These are phyloP conservation scores for Cyprinodon brontotheroides DNA, from an alignment of 2,113 vertebrate genomes.

Conservation along the genomic window DNA sequence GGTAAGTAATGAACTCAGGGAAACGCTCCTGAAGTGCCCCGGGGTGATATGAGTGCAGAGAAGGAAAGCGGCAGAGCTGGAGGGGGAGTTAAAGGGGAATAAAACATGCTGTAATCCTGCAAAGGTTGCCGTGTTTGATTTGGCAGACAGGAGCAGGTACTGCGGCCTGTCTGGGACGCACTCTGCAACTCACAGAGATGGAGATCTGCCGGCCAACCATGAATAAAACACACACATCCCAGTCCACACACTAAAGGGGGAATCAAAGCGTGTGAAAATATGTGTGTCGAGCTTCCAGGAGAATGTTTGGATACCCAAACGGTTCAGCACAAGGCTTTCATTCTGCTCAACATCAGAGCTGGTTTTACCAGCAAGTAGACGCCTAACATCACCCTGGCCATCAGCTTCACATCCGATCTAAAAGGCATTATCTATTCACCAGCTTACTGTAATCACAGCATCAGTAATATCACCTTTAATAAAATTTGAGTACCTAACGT, in stretches of 20 bases:
- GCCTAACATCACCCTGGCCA: constrained; percentile 18
- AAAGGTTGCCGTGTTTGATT: constrained; percentile 63
- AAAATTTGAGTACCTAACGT: background rate
- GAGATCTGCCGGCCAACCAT: constrained; percentile 54
- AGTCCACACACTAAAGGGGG: constrained; percentile 41
- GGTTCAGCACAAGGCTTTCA: constrained; percentile 57
- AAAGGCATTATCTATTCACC: background rate
- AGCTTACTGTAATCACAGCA: background rate
- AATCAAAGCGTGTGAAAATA: constrained; percentile 51
- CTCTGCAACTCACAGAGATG: constrained; percentile 52
- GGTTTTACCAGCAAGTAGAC: constrained; percentile 47
- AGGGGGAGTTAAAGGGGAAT: constrained; percentile 62
- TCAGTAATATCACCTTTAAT: background rate
- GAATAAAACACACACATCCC: constrained; percentile 45
- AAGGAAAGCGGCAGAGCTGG: constrained; percentile 36
- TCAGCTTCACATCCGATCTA: constrained; percentile 24
- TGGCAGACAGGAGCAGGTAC: constrained; percentile 53
- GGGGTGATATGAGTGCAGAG: constrained; percentile 52
- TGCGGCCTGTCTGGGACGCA: constrained; percentile 62
- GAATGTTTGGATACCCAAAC: constrained; percentile 69
- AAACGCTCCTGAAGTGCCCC: constrained; percentile 66
- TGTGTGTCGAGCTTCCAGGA: constrained; percentile 64
- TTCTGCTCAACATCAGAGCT: constrained; percentile 51
- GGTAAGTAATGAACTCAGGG: constrained; percentile 66
- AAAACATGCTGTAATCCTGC: constrained; percentile 65